These are phyloP conservation scores for Nudaria mundana DNA, from an alignment of 2,888 invertebrate species.

Conservation along the genomic window DNA sequence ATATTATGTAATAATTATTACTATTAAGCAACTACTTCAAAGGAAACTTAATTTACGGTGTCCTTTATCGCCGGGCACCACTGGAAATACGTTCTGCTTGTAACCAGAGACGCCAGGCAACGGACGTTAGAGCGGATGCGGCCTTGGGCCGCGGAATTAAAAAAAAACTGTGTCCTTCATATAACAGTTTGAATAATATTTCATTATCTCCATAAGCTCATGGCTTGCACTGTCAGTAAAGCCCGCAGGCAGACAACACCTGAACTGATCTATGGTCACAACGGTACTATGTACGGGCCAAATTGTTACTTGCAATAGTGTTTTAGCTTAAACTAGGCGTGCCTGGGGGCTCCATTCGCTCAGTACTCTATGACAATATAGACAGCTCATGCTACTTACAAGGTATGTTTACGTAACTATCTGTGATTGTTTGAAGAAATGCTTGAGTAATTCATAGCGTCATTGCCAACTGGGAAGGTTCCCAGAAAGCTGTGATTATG, in stretches of 20 bases:
- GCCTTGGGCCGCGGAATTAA: too few relatives aligned
- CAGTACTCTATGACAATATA: slow-evolving; percentile 14
- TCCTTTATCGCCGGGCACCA: too few relatives aligned
- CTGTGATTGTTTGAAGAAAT: too few relatives aligned
- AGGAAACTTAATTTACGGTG: too few relatives aligned
- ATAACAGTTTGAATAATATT: background rate
- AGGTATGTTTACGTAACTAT: background rate
- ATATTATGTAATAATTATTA: too few relatives aligned
- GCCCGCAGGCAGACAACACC: slow-evolving; percentile 75
- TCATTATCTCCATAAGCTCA: slow-evolving; percentile 1
- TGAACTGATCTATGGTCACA: slow-evolving; percentile 74
- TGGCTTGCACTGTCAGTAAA: slow-evolving; percentile 40
- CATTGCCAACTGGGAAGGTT: too few relatives aligned
- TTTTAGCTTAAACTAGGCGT: slow-evolving; percentile 51
- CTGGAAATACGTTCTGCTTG: too few relatives aligned
- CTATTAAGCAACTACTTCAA: too few relatives aligned
- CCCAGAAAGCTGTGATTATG: background rate
- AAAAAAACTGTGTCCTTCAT: too few relatives aligned
- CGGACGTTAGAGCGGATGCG: too few relatives aligned
- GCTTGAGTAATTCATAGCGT: too few relatives aligned
- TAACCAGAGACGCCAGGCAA: too few relatives aligned
- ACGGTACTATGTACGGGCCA: slow-evolving; percentile 76
- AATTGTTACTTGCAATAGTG: slow-evolving; percentile 72
- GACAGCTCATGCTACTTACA: slow-evolving; percentile 9
- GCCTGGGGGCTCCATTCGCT: slow-evolving; percentile 3